These are phyloP conservation scores for Falco punctatus DNA, from an alignment of 2,113 vertebrate species.

Conservation along the genomic window DNA sequence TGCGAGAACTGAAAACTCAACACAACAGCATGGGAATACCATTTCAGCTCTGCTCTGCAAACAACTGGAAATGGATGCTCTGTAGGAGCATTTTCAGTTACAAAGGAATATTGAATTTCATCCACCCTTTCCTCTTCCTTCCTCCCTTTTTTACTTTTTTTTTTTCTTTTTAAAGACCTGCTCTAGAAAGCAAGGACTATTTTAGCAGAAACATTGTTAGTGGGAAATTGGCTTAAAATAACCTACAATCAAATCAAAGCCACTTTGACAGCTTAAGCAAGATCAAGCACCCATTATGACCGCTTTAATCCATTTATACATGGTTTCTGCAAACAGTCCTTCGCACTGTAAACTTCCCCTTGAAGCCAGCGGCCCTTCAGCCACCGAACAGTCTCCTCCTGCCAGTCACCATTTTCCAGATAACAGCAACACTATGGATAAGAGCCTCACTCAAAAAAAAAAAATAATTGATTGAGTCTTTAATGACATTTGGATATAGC, in stretches of 20 bases:
- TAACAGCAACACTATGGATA: not conserved
- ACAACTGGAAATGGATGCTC: not conserved
- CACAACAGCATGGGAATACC: not conserved
- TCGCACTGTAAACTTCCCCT: not conserved
- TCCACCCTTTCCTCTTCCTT: not conserved
- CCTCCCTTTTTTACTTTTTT: not conserved
- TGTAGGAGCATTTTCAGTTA: not conserved
- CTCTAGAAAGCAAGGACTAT: not conserved
- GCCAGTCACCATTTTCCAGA: not conserved
- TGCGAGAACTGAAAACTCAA: not conserved
- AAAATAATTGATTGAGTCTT: not conserved
- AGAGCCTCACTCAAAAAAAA: not conserved
- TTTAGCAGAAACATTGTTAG: not conserved
- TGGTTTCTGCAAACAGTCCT: not conserved
- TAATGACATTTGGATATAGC: not conserved
- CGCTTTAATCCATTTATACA: not conserved
- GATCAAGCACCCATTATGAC: not conserved
- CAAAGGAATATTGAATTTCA: not conserved
- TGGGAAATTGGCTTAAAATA: not conserved
- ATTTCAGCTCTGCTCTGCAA: not conserved
- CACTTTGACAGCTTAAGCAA: not conserved
- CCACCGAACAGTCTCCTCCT: not conserved
- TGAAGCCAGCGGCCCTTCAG: not conserved
- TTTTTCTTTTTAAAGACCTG: not conserved
- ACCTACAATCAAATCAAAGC: not conserved